Evolutionary conservation across 2,888 invertebrate species (phyloP), one percentile per base, ranked within the genome.

Genomic region (Mythimna vitellina): DNA sequence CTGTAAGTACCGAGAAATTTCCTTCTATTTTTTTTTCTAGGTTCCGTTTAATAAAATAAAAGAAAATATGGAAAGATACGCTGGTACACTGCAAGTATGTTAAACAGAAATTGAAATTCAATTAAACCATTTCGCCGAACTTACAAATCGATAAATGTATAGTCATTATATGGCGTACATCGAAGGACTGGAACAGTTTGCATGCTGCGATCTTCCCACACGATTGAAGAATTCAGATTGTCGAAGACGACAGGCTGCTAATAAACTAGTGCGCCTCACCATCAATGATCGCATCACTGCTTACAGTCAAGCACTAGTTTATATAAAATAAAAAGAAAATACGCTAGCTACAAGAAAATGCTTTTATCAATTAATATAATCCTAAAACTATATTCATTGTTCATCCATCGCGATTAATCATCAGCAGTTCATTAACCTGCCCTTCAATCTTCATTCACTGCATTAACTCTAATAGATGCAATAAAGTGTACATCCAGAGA

Each of bases 401-500:
- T 25, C 17, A 62, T 29, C 6, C 4, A 46, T 54, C 5, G 2
- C n/a, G 49, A 49, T 76, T 12, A 62, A 67, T 82, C 32, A 81
- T 62, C 17, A 62, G 25, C 54, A 57, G 46, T 22, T n/a, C 42
- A 54, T n/a, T 25, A 54, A 22, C 17, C 46, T 60, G 17, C 20
- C 56, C 17, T 56, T 75, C 25, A 62, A 64, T 73, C 61, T 68
- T 53, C 62, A 73, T 73, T 73, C 60, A 54, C 35, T 70, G 70
- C 68, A 61, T 80, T 76, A 80, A 62, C 46, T 58, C 54, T 65
- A 76, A 83, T 83, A 67, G 81, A 76, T 73, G 81, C 81, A 76
- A 81, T 83, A 81, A 76, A 76, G 60, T 73, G 84, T 76, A 71
- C 68, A 60, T 20, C 29, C 22, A 64, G 66, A 22, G 32, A 65